Evolutionary conservation across 2,888 invertebrate genomes (phyloP).

Genomic region (Myopa tessellatipennis): DNA sequence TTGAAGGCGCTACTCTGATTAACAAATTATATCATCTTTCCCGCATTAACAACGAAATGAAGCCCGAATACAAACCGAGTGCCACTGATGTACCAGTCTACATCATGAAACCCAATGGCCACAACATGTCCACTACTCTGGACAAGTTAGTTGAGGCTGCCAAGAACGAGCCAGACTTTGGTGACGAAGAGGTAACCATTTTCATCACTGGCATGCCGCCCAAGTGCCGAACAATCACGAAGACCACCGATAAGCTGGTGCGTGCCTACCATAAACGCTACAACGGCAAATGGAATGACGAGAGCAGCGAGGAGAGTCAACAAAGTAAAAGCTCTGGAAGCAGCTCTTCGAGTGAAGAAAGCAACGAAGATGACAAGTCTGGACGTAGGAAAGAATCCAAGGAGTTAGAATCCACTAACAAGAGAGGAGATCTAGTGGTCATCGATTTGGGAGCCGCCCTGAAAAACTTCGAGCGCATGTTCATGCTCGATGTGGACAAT

Average conservation of each 20-base stretch:
- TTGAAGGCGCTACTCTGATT: conserved; percentile 57
- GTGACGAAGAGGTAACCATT: conserved; percentile 61
- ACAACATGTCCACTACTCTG: conserved; percentile 53
- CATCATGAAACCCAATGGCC: conserved; percentile 55
- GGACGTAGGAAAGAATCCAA: too few species aligned
- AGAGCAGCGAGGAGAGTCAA: conserved; percentile 44
- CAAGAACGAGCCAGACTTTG: conserved; percentile 51
- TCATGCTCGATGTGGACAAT: too few species aligned
- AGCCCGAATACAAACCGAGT: conserved; percentile 52
- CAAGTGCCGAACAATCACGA: conserved; percentile 53
- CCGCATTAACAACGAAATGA: conserved; percentile 55
- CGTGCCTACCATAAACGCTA: conserved; percentile 62
- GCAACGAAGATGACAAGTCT: too few species aligned
- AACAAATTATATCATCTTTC: conserved; percentile 59
- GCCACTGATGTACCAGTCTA: conserved; percentile 55
- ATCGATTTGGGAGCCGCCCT: too few species aligned
- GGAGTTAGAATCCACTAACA: too few species aligned
- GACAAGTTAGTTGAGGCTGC: conserved; percentile 51
- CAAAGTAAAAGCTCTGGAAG: conserved; percentile 46
- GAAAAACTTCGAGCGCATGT: too few species aligned
- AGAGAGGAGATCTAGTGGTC: too few species aligned
- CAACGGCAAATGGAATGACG: conserved; percentile 50
- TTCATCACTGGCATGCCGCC: conserved; percentile 60
- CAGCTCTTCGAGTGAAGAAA: too few species aligned
- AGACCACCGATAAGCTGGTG: conserved; percentile 55